These are phyloP conservation scores for Neelides sp. DNA, from an alignment of 1,140 invertebrate species.

Conservation along the genomic window DNA sequence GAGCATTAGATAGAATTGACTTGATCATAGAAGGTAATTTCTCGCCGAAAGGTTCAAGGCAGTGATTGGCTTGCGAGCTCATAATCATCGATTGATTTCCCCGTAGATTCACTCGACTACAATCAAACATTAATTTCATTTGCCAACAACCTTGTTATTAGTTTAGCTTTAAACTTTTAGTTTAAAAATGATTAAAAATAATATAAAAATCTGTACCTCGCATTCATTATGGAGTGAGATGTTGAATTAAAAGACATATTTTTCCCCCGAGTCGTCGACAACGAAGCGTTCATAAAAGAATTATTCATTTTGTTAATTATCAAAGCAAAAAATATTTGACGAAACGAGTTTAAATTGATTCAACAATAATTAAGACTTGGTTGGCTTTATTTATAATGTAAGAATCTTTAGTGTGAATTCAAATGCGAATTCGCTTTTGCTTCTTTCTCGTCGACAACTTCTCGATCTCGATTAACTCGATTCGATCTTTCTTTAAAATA, in stretches of 20 bases:
- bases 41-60: constrained; percentile 15
- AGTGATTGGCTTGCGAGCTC: background rate
- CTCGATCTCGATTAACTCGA: too few species aligned
- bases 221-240: background rate
- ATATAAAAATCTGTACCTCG: background rate
- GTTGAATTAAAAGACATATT: background rate
- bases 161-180: background rate
- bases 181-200: background rate
- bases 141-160: background rate
- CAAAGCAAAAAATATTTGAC: too few species aligned
- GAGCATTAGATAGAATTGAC: constrained; percentile 10
- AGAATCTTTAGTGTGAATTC: too few species aligned
- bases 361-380: too few species aligned
- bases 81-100: background rate
- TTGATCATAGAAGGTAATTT: constrained; percentile 19
- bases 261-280: background rate
- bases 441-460: too few species aligned
- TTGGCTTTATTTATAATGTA: too few species aligned
- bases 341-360: too few species aligned
- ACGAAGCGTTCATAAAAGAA: background rate
- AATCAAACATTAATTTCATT: too few species aligned
- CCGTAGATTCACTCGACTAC: background rate
- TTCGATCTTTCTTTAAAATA: too few species aligned
- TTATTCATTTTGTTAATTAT: too few species aligned
- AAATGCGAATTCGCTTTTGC: too few species aligned